These are phyloP conservation scores for Andrena marginata DNA, from an alignment of 2,888 invertebrate genomes.

Conservation along the genomic window DNA sequence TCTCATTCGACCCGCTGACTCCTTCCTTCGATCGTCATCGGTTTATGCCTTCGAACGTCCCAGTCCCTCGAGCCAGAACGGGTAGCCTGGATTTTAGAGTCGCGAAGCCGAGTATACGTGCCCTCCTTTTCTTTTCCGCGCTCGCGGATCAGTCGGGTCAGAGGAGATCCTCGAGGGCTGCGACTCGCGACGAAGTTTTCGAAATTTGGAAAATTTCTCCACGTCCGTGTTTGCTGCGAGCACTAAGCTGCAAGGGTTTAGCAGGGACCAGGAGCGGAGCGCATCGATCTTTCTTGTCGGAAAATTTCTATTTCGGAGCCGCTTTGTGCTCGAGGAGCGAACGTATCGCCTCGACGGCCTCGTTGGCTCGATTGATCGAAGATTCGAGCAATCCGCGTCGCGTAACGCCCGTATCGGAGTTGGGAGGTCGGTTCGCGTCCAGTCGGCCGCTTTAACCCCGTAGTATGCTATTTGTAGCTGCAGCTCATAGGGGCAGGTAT, in stretches of 20 bases:
- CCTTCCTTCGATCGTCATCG: conserved; percentile 1
- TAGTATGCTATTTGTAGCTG: conserved; percentile 49
- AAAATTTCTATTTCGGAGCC: conserved; percentile 34
- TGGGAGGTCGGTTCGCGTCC: conserved; percentile 24
- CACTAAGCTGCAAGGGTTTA: not conserved
- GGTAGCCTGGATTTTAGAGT: not conserved
- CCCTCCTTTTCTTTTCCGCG: not conserved
- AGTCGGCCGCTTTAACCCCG: conserved; percentile 51
- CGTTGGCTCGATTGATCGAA: conserved; percentile 48
- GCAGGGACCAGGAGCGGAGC: not conserved
- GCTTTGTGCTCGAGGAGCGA: conserved; percentile 21
- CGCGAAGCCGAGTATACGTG: not conserved
- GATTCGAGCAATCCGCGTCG: conserved; percentile 45
- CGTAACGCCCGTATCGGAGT: conserved; percentile 54
- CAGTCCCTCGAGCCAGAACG: not conserved
- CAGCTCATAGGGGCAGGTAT: conserved; percentile 32
- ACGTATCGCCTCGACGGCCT: conserved; percentile 12
- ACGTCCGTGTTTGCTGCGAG: not conserved
- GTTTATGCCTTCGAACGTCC: conserved; percentile 6
- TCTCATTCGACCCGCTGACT: conserved; percentile 14
- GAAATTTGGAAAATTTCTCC: not conserved
- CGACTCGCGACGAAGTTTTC: not conserved
- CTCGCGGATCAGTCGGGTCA: not conserved
- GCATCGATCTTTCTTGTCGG: conserved; percentile 32
- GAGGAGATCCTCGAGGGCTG: not conserved